phyloP scores from a whole-genome alignment of 64 coral and sea anemone species.

The Pocillopora verrucosa region DNA sequence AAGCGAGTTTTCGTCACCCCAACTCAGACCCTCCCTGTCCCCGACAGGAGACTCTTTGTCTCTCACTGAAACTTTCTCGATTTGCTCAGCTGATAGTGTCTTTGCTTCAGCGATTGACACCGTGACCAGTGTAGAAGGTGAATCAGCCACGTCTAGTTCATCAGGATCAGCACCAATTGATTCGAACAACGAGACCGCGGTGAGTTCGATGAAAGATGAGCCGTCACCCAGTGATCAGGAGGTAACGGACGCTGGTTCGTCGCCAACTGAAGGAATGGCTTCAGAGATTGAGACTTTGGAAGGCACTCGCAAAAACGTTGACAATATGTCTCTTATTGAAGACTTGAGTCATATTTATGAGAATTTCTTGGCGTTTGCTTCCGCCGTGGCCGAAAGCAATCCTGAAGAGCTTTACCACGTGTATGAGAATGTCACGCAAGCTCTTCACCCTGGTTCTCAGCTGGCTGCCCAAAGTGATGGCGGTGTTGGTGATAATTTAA shows the following conservation, averaged over 20 bases:
- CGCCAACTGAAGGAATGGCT: neutral
- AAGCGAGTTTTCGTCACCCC: slow-evolving; percentile 4
- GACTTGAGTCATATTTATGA: slow-evolving; percentile 29
- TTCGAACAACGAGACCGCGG: neutral
- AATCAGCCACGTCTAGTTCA: neutral
- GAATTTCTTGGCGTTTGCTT: slow-evolving; percentile 28
- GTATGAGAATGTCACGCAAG: slow-evolving; percentile 36
- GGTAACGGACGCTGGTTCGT: neutral
- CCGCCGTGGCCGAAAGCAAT: slow-evolving; percentile 17
- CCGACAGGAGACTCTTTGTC: neutral
- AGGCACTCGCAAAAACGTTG: neutral
- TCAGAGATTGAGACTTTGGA: neutral
- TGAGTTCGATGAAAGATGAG: neutral
- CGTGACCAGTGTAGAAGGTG: neutral
- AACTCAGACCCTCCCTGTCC: neutral
- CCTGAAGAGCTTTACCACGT: slow-evolving; percentile 23
- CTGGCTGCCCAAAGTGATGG: neutral
- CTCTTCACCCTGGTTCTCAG: neutral
- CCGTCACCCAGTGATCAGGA: neutral
- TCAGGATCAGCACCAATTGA: neutral
- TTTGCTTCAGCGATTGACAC: neutral
- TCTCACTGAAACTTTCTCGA: neutral
- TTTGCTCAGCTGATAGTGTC: slow-evolving; percentile 13
- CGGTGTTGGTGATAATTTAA: neutral
- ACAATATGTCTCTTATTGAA: slow-evolving; percentile 9